Evolutionary conservation across 2,888 invertebrate species (phyloP), one percentile per base, ranked within the genome.

Genomic region (Barypeithes pellucidus): DNA sequence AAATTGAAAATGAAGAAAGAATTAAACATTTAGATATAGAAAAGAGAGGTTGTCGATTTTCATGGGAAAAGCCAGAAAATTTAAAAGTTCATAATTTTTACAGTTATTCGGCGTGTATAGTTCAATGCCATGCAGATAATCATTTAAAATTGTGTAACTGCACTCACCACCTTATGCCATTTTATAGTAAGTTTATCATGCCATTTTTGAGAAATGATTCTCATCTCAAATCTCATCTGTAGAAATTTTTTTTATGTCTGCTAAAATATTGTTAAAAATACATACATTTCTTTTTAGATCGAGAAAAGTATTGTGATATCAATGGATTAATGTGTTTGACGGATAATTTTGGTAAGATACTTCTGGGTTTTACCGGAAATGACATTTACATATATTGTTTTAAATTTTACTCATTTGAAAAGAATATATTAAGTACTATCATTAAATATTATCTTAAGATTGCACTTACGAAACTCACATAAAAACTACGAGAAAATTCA

Each of bases 81-180:
- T 80, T 85, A 29, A 81, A 83, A 24, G 87, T 90, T 0, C 90
- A 90, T 80, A 75, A 85, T 0, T 83, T 84, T 22, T 91, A 91
- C 79, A 89, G 90, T n/a, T 89, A 89, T 79, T 89, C 89, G 18
- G 87, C 88, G 0, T 91, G 91, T 79, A 83, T 89, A 1, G 86
- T 90, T 73, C 89, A 90, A 81, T 91, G 90, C 78, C 88, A 90
- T 70, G 89, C 89, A 0, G 82, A 87, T 62, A 86, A 87, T 1
- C 90, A 91, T 76, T 79, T 87, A 0, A 82, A 84, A 5, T 79
- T 86, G 8, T 91, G 91, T 79, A 90, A 91, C 78, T 91, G 91
- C 79, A 89, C 90, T 0, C 90, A 91, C 81, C 90, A 91, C 80
- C 87, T 89, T 62, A 89, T 90, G 87, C 89, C 91, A 1, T 84